Conservation (phyloP, 2,797 vertebrate genomes). For the Clarias fuscus region DNA sequence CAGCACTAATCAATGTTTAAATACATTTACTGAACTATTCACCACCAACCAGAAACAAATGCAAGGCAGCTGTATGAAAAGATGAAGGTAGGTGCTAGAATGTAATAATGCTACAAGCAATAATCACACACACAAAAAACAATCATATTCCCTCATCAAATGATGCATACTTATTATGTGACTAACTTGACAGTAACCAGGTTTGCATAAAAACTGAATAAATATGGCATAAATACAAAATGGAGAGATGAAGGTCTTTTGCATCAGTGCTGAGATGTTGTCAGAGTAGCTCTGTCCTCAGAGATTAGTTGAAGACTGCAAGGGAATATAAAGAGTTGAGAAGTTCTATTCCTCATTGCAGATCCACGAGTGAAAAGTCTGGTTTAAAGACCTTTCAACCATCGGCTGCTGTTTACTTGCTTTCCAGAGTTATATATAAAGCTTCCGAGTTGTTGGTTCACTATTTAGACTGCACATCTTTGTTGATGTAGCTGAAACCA, state of each 20-base stretch:
- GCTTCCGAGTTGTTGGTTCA: slow-evolving; percentile 4
- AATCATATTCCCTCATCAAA: not conserved
- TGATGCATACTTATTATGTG: not conserved
- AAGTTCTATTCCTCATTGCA: not conserved
- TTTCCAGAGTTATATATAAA: not conserved
- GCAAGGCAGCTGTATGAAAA: not conserved
- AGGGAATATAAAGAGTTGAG: not conserved
- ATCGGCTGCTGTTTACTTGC: not conserved
- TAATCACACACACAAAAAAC: not conserved
- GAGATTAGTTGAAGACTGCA: not conserved
- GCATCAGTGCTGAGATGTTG: not conserved
- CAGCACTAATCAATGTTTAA: not conserved
- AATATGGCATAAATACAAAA: not conserved
- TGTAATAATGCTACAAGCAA: not conserved
- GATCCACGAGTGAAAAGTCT: not conserved
- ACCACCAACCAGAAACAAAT: not conserved
- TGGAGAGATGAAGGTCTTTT: not conserved
- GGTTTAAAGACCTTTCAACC: not conserved
- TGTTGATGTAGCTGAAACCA: not conserved
- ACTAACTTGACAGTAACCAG: not conserved
- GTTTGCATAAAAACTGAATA: not conserved
- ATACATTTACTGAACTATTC: not conserved
- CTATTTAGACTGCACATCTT: not conserved
- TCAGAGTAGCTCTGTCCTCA: not conserved
- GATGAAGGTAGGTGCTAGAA: not conserved